These are phyloP conservation scores for Micronisus gabar DNA, from an alignment of 2,113 vertebrate genomes.

Conservation along the genomic window DNA sequence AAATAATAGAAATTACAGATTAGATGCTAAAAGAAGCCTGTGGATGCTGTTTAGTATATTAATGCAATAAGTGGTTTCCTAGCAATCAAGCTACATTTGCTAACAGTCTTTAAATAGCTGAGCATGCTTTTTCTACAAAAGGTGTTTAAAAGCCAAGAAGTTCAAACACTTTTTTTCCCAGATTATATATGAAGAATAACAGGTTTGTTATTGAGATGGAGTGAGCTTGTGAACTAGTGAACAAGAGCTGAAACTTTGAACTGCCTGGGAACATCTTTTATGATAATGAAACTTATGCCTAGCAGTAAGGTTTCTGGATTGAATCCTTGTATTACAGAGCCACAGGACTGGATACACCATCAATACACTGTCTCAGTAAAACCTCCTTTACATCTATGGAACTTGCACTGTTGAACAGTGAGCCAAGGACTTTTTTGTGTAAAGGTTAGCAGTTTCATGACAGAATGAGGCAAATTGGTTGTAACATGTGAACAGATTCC, in stretches of 20 bases:
- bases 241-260: neutral
- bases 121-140: neutral
- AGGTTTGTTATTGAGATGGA: neutral
- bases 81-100: neutral
- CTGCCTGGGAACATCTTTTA: neutral
- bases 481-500: neutral
- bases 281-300: neutral
- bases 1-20: neutral
- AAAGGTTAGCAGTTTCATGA: neutral
- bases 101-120: neutral
- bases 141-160: neutral
- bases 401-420: neutral
- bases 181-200: neutral
- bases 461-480: neutral
- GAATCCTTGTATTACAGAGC: neutral
- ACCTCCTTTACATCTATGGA: neutral
- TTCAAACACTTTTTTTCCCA: neutral
- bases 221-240: neutral
- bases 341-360: neutral
- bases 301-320: neutral
- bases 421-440: neutral
- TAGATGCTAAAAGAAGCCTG: neutral
- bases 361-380: neutral
- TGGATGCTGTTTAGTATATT: neutral
- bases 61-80: neutral